Percentiles rank a stretch among this genome's conserved stretches.
Evolutionary conservation across 2,113 vertebrate genomes (phyloP).

Genomic region (Aphelocoma coerulescens): DNA sequence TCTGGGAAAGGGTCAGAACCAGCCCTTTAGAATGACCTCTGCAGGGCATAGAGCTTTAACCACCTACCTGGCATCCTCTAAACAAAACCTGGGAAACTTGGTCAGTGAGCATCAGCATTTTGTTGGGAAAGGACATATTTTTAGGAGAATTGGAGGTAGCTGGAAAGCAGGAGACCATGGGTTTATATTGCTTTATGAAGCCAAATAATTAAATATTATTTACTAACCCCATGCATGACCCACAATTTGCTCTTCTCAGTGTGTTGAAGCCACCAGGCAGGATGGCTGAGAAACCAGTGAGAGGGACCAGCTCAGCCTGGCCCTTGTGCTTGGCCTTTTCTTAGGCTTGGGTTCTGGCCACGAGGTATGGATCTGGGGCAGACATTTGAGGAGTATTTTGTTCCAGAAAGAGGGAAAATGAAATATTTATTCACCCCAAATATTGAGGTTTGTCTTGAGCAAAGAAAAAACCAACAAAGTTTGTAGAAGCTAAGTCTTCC

Average conservation of each 20-base stretch:
- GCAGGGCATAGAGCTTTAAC: neutral
- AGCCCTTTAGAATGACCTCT: neutral
- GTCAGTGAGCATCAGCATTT: accelerated
- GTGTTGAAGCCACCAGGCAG: neutral
- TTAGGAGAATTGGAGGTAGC: neutral
- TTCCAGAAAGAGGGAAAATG: neutral
- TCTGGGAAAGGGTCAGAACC: neutral
- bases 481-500: neutral
- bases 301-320: neutral
- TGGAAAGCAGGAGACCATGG: neutral
- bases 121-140: neutral
- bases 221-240: neutral
- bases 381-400: neutral
- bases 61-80: accelerated
- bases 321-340: neutral
- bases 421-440: neutral
- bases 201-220: neutral
- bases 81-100: neutral
- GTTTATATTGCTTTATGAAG: neutral
- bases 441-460: neutral
- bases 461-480: neutral
- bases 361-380: accelerated
- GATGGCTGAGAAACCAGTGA: neutral
- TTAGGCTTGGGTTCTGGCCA: neutral
- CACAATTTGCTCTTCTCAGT: neutral